A percentile compares a stretch with the other conserved stretches of the same genome.
phyloP scores from a whole-genome alignment of 2,797 vertebrate genomes.

The Etheostoma perlongum region DNA sequence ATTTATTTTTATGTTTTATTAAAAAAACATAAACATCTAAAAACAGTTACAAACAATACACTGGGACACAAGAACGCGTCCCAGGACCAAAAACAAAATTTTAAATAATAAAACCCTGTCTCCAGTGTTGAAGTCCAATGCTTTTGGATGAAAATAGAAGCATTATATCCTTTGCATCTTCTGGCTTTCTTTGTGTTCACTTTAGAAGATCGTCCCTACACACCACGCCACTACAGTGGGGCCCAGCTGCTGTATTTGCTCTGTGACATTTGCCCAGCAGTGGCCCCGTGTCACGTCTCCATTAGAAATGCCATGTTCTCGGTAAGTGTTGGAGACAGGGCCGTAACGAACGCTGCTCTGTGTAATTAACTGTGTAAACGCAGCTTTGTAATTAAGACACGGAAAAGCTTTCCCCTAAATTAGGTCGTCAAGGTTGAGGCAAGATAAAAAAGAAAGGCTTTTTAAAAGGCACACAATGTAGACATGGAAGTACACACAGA shows the following conservation, averaged over 20 bases:
- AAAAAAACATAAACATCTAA: no score
- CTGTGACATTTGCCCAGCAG: slow-evolving; percentile 49
- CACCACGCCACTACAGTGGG: not conserved
- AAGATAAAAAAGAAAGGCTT: slow-evolving; percentile 71
- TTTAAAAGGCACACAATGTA: slow-evolving; percentile 50
- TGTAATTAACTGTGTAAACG: slow-evolving; percentile 85
- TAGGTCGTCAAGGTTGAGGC: slow-evolving; percentile 78
- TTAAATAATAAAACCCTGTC: no score
- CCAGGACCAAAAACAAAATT: no score
- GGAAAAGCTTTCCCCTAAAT: slow-evolving; percentile 79
- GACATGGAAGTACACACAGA: slow-evolving; percentile 1
- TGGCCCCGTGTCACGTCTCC: slow-evolving; percentile 62
- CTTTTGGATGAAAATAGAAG: not conserved
- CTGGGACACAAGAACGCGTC: no score
- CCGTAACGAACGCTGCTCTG: slow-evolving; percentile 69
- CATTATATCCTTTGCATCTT: not conserved
- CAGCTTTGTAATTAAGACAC: slow-evolving; percentile 84
- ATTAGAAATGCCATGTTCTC: slow-evolving; percentile 75
- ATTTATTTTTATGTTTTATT: no score
- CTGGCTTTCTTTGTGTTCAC: not conserved
- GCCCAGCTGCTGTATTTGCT: slow-evolving; percentile 35
- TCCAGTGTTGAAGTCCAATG: not conserved
- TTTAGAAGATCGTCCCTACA: not conserved
- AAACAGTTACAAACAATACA: no score
- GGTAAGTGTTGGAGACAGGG: slow-evolving; percentile 75